phyloP scores from a whole-genome alignment of 2,113 vertebrate species.

The Boleophthalmus pectinirostris region DNA sequence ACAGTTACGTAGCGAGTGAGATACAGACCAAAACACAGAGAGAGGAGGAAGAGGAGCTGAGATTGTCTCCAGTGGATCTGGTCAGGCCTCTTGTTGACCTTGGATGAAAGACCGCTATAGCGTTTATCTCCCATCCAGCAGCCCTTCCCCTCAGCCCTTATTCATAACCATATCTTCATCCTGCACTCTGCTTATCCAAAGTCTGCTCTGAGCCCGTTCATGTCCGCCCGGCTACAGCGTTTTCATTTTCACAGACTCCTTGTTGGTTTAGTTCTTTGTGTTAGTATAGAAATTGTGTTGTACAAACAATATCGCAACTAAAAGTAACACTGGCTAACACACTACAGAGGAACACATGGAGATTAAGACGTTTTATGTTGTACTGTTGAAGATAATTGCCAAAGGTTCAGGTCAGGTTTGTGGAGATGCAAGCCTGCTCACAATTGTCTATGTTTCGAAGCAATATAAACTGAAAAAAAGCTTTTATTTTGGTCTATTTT shows the following conservation, averaged over 20 bases:
- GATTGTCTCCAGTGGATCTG: constrained; percentile 40
- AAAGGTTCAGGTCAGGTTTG: too few species aligned
- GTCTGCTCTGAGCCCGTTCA: constrained; percentile 50
- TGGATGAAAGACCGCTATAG: constrained; percentile 44
- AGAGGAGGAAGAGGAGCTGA: constrained; percentile 31
- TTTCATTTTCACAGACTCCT: constrained; percentile 19
- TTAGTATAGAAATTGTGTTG: not conserved
- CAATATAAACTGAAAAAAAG: too few species aligned
- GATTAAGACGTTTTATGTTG: too few species aligned
- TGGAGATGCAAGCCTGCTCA: too few species aligned
- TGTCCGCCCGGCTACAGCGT: constrained; percentile 35
- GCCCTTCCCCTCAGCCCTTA: constrained; percentile 56
- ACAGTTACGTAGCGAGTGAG: not conserved
- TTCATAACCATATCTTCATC: constrained; percentile 65
- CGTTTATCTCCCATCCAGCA: constrained; percentile 68
- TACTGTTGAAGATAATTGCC: too few species aligned
- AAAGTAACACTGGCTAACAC: too few species aligned
- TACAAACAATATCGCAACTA: too few species aligned
- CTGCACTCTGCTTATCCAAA: constrained; percentile 62
- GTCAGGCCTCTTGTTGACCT: constrained; percentile 63
- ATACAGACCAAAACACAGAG: constrained; percentile 18
- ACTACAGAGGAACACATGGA: too few species aligned
- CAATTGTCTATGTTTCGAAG: too few species aligned
- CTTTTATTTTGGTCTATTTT: too few species aligned
- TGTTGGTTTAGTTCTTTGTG: constrained; percentile 11